Conservation (phyloP, 92 coral and sea anemone genomes). For the Zoanthus gigantus region DNA sequence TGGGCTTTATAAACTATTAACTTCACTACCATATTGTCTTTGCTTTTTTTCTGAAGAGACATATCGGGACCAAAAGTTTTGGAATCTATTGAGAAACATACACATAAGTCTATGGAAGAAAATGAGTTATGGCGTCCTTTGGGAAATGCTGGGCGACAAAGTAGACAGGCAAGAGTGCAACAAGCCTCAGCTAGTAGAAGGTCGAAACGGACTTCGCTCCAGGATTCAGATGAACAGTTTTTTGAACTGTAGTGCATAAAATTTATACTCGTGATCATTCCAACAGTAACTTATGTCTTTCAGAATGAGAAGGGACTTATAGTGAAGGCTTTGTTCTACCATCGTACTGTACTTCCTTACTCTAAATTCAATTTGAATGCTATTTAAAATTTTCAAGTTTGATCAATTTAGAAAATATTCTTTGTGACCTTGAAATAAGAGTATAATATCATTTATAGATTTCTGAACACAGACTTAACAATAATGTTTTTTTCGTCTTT, state of each 20-base stretch:
- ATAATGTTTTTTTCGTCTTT: too few relatives aligned
- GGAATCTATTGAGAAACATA: constrained; percentile 22
- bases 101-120: constrained; percentile 3
- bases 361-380: too few relatives aligned
- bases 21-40: neutral
- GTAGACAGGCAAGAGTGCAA: constrained; percentile 7
- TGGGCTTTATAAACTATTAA: too few relatives aligned
- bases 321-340: too few relatives aligned
- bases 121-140: constrained; percentile 37
- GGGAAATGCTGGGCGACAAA: constrained; percentile 13
- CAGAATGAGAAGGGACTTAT: neutral
- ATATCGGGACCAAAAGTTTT: constrained; percentile 41
- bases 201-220: neutral
- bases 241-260: constrained; percentile 1
- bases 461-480: too few relatives aligned
- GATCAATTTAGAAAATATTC: too few relatives aligned
- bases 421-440: too few relatives aligned
- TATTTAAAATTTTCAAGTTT: too few relatives aligned
- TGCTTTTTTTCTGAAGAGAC: constrained; percentile 2
- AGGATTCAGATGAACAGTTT: constrained; percentile 37
- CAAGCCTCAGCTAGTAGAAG: neutral
- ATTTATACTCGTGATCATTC: neutral
- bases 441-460: too few relatives aligned
- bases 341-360: too few relatives aligned
- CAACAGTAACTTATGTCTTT: neutral